Percentiles rank a stretch among this genome's conserved stretches.
These are phyloP conservation scores for Amphipoea lucens DNA, from an alignment of 2,888 invertebrate genomes.

Conservation along the genomic window DNA sequence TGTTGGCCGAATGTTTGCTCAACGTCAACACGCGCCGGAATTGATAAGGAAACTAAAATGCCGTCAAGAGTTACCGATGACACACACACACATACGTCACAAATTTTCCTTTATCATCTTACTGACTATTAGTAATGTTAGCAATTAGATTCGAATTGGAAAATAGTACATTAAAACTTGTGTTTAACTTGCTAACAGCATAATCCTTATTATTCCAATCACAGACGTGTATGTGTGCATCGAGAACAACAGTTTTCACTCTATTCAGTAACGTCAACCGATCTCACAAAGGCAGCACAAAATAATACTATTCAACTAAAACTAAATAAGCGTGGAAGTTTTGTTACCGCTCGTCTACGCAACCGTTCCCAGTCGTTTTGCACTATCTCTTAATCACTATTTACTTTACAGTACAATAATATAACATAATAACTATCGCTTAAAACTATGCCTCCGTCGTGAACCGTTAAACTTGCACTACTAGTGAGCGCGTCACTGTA, in stretches of 20 bases:
- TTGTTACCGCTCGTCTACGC: slow-evolving; percentile 74
- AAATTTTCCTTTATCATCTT: slow-evolving; percentile 68
- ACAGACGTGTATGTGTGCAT: slow-evolving; percentile 53
- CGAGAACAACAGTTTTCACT: slow-evolving; percentile 56
- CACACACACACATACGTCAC: slow-evolving; percentile 67
- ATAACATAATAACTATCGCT: slow-evolving; percentile 86
- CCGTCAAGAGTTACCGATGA: slow-evolving; percentile 69
- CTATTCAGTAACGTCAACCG: slow-evolving; percentile 64
- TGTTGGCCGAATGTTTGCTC: slow-evolving; percentile 72
- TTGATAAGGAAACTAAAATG: slow-evolving; percentile 76
- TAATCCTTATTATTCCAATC: slow-evolving; percentile 47
- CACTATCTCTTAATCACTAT: slow-evolving; percentile 87
- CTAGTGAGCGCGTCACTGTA: slow-evolving; percentile 74
- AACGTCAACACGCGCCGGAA: slow-evolving; percentile 74
- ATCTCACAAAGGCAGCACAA: slow-evolving; percentile 73
- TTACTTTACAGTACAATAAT: slow-evolving; percentile 87
- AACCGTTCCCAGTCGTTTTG: slow-evolving; percentile 90
- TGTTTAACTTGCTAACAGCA: slow-evolving; percentile 52
- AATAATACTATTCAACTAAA: slow-evolving; percentile 70
- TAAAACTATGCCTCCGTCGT: slow-evolving; percentile 84
- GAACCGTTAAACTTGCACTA: slow-evolving; percentile 80
- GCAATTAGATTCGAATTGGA: slow-evolving; percentile 61
- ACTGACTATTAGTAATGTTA: slow-evolving; percentile 61
- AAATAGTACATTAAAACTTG: slow-evolving; percentile 40
- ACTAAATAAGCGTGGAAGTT: slow-evolving; percentile 72